A percentile compares a stretch with the other conserved stretches of the same genome.
These are phyloP conservation scores for Actenoides lindsayi DNA, from an alignment of 2,113 vertebrate species.

Conservation along the genomic window DNA sequence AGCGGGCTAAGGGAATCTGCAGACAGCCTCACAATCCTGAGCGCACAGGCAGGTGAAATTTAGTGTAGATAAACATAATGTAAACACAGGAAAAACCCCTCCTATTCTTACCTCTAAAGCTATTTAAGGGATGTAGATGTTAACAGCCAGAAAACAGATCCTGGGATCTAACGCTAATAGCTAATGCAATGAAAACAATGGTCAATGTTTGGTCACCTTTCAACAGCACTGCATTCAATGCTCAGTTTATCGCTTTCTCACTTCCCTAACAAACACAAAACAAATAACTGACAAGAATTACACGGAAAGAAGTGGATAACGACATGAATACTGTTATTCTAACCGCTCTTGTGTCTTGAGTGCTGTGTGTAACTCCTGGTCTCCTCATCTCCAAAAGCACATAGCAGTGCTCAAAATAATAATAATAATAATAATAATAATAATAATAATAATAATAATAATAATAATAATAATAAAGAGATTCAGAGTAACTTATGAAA, in stretches of 20 bases:
- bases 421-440: no score
- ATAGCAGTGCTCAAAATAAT: neutral
- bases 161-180: neutral
- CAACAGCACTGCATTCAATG: neutral
- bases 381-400: neutral
- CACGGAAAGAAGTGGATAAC: neutral
- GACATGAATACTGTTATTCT: neutral
- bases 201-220: neutral
- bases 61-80: neutral
- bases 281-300: neutral
- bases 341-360: neutral
- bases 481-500: neutral
- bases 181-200: neutral
- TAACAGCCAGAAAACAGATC: neutral
- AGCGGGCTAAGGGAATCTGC: neutral
- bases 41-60: neutral
- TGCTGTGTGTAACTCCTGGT: neutral
- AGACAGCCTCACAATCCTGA: neutral
- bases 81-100: neutral
- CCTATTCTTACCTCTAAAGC: neutral
- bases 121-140: neutral
- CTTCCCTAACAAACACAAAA: neutral
- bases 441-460: no score
- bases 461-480: neutral
- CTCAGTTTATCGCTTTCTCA: neutral